Evolutionary conservation across 2,113 vertebrate species (phyloP), one percentile per base, ranked within the genome.

Genomic region (Leucopsar rothschildi): DNA sequence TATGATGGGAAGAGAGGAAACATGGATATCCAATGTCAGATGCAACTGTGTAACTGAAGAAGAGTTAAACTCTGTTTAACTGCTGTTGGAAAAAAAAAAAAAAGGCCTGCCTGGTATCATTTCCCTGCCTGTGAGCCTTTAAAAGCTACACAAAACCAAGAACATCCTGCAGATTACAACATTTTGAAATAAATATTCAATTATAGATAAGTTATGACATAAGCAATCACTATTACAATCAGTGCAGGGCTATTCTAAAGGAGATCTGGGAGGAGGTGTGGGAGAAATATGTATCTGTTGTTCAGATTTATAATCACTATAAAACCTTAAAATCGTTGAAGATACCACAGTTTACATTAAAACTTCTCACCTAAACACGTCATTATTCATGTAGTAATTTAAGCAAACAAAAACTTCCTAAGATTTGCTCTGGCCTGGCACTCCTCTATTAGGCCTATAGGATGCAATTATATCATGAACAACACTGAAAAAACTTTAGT

Each of bases 221-320:
- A 73, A 83, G 15, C 14, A 66, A 57, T 42, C 39, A 50, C 25
- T 40, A 45, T 35, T 64, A 53, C 44, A 47, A 60, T 40, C n/a
- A 81, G 18, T 37, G 56, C 42, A 69, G 29, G 25, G 33, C 22
- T 82, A 15, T 42, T 75, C 45, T 59, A 57, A 59, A 84, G 35
- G 31, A 80, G 21, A 42, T 33, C 10, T 7, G 6, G 18, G 4
- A 47, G 1, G 5, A 4, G 4, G 2, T 15, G 12, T 2, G 9
- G 29, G 18, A 31, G 13, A 21, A 77, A 40, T 29, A 45, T 2
- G 1, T 52, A 37, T 19, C 12, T 3, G 1, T 56, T 77, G 56
- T 76, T 59, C 53, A 83, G 81, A 93, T 53, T 86, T 28, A 31
- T 31, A 81, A 78, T 33, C 25, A 40, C 40, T 25, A 50, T 15